A percentile compares a stretch with the other conserved stretches of the same genome.
Conservation (phyloP, 2,113 vertebrate genomes). For the Martes martes region DNA sequence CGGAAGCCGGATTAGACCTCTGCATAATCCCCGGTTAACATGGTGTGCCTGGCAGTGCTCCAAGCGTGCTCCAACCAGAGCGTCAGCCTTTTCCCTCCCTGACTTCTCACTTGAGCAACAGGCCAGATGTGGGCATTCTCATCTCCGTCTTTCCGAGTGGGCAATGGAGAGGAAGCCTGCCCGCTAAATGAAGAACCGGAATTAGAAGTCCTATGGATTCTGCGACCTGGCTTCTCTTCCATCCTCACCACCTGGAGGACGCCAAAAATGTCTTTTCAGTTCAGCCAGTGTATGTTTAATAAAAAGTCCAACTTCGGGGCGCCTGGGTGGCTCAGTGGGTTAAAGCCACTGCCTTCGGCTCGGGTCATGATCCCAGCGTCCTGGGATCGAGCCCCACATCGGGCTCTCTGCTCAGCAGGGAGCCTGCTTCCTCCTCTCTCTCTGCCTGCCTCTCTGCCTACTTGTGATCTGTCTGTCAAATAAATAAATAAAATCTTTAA, state of each 20-base stretch:
- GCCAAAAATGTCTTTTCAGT: neutral
- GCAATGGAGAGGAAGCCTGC: neutral
- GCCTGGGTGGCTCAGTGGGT: too few relatives aligned
- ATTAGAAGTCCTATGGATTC: neutral
- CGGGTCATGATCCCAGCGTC: too few relatives aligned
- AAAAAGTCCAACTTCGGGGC: neutral
- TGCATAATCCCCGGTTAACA: neutral
- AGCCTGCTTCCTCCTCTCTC: too few relatives aligned
- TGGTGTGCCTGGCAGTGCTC: neutral
- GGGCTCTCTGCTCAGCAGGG: too few relatives aligned
- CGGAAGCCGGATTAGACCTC: neutral
- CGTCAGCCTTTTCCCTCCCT: neutral
- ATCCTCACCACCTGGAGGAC: neutral
- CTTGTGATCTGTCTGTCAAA: too few relatives aligned
- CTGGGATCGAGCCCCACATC: too few relatives aligned
- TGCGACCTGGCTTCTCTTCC: neutral
- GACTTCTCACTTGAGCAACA: neutral
- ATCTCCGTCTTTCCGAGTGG: neutral
- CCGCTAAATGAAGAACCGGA: neutral
- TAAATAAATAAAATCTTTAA: too few relatives aligned
- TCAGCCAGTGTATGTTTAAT: neutral
- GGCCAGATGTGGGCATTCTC: neutral
- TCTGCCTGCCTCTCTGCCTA: too few relatives aligned
- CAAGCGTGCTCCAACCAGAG: fast-evolving
- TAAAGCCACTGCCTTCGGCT: too few relatives aligned